Base-by-base conservation (phyloP, 2,113 vertebrate genomes). In the Lanius collurio region DNA sequence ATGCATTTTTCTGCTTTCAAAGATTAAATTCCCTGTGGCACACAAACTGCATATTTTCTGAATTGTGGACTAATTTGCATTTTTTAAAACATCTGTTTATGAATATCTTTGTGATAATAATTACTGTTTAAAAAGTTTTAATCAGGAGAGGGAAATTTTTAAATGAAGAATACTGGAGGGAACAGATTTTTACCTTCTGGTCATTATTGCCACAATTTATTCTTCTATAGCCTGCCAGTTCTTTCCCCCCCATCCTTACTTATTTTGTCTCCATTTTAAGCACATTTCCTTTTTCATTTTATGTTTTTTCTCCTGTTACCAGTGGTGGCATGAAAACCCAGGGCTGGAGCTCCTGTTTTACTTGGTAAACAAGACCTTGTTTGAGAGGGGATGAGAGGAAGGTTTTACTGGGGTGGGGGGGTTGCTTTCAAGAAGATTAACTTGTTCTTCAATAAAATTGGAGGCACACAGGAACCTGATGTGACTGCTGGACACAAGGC, bases 91-190 rank as follows among this genome's bases (percentile, higher is more conserved):
- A 95, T 94, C 89, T 96, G 83, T 95, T 95, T 97, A 91, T 96
- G 87, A 97, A 95, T 94, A 91, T 87, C 67, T 92, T 94, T 96
- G 78, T 91, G 55, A 80, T 95, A 97, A 95, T 95, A 97, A 97
- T 96, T 95, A 86, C 79, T 97, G 74, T 96, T 97, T 95, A 89
- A 95, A 68, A 96, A 95, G 55, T 92, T 97, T 95, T 94, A 93
- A 92, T 94, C 65, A 79, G 85, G 64, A 94, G 33, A 90, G 64
- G 53, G 60, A 83, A 85, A 78, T 86, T 94, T 95, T 94, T 75
- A 92, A 90, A 93, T 64, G 56, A 95, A 90, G 50, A 85, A 83
- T 47, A 74, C 87, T 87, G 50, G 41, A 88, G 55, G 70, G 68
- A 96, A 71, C 64, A 92, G 70, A 84, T 90, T 95, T 95, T 77